These are phyloP conservation scores for Cyprinella venusta DNA, from an alignment of 2,797 vertebrate genomes.

Conservation along the genomic window DNA sequence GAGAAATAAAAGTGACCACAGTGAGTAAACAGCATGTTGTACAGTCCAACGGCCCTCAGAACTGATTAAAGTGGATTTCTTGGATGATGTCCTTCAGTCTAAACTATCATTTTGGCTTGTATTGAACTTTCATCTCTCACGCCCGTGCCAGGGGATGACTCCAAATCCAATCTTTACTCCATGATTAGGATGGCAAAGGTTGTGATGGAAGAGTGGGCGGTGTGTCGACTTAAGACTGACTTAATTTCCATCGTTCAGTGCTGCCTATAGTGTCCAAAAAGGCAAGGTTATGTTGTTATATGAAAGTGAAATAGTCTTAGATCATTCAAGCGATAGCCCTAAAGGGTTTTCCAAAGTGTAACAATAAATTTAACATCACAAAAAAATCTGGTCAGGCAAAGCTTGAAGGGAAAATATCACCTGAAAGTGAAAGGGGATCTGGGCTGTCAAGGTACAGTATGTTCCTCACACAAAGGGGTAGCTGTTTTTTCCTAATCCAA, in stretches of 20 bases:
- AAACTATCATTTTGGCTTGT: conserved; percentile 32
- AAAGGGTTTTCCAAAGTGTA: not conserved
- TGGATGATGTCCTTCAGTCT: conserved; percentile 30
- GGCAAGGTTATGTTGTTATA: not conserved
- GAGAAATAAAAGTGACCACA: conserved; percentile 14
- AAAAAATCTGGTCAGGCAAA: too few species aligned
- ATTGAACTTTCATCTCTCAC: conserved; percentile 34
- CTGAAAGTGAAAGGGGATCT: not conserved
- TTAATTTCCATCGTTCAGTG: not conserved
- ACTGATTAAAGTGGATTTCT: conserved; percentile 45
- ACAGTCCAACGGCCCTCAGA: conserved; percentile 3
- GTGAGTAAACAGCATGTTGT: conserved; percentile 1
- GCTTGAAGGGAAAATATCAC: not conserved
- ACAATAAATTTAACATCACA: not conserved
- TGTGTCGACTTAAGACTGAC: not conserved
- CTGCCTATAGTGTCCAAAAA: not conserved
- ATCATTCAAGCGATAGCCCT: not conserved
- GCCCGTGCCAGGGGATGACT: not conserved
- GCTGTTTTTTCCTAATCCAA: not conserved
- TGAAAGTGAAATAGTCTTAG: not conserved
- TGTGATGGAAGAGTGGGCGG: not conserved
- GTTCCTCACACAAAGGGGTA: not conserved
- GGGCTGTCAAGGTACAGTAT: not conserved
- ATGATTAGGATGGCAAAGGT: conserved; percentile 25
- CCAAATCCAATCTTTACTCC: conserved; percentile 24